These are phyloP conservation scores for Tortrix viridana DNA, from an alignment of 2,888 invertebrate species.

Conservation along the genomic window DNA sequence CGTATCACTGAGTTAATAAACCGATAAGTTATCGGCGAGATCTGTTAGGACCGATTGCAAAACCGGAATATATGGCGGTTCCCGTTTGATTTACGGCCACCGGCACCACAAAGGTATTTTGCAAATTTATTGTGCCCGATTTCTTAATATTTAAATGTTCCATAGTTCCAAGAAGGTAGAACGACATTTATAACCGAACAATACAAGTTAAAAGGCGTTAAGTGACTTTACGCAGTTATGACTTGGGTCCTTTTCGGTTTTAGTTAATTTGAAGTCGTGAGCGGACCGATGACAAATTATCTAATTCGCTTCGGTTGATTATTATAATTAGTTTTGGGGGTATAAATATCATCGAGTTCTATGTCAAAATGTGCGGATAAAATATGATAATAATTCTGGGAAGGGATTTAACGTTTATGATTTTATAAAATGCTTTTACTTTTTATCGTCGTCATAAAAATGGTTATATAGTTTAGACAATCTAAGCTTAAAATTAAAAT, in stretches of 20 bases:
- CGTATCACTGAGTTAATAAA: background rate
- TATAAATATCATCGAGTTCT: constrained; percentile 42
- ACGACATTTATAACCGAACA: constrained; percentile 59
- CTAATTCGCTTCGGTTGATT: constrained; percentile 71
- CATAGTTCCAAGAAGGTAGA: constrained; percentile 67
- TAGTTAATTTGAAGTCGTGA: constrained; percentile 47
- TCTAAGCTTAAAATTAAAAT: too few species aligned
- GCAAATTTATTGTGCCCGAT: constrained; percentile 58
- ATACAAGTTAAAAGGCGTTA: constrained; percentile 39
- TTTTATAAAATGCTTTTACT: background rate
- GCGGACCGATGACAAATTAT: constrained; percentile 74
- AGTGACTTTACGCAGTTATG: constrained; percentile 3
- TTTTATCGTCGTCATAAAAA: background rate
- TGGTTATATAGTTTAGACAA: background rate
- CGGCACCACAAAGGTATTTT: constrained; percentile 43
- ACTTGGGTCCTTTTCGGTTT: constrained; percentile 14
- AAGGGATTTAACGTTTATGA: constrained; percentile 12
- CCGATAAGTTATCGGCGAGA: constrained; percentile 4
- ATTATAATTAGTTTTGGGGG: constrained; percentile 68
- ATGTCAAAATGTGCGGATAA: constrained; percentile 19
- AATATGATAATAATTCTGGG: constrained; percentile 8
- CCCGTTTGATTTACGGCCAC: constrained; percentile 46
- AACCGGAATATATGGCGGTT: constrained; percentile 42
- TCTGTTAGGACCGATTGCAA: constrained; percentile 23
- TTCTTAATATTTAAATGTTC: constrained; percentile 39